phyloP scores from a whole-genome alignment of 2,797 vertebrate species.

The Psittacula echo region DNA sequence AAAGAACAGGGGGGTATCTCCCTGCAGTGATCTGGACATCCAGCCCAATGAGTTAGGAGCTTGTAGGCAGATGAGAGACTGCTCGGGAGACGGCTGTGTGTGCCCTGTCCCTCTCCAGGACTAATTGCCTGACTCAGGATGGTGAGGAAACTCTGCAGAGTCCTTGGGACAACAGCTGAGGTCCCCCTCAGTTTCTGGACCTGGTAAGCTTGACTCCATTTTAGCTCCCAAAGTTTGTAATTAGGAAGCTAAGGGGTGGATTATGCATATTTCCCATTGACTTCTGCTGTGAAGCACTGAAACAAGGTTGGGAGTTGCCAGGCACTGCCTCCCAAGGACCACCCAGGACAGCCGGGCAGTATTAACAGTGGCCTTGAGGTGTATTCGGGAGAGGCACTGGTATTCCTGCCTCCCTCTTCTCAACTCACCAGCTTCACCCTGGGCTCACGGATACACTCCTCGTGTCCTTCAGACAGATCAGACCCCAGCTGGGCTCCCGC shows the following conservation, averaged over 20 bases:
- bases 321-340: background rate
- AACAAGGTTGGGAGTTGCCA: background rate
- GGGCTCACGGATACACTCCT: background rate
- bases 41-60: rapidly evolving
- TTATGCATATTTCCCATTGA: background rate
- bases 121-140: background rate
- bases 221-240: background rate
- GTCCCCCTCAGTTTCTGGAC: background rate
- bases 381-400: rapidly evolving
- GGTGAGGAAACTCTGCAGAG: background rate
- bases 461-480: background rate
- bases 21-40: background rate
- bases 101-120: background rate
- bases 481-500: background rate
- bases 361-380: rapidly evolving
- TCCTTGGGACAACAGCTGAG: background rate
- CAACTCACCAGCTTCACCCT: background rate
- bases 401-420: background rate
- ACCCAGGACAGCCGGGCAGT: background rate
- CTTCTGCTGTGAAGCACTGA: background rate
- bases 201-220: background rate
- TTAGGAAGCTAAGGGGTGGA: background rate
- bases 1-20: background rate
- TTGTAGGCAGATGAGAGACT: rapidly evolving
- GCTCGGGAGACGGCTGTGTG: background rate